Conservation (phyloP, 2,888 invertebrate species). For the Drosophila kanekoi region DNA sequence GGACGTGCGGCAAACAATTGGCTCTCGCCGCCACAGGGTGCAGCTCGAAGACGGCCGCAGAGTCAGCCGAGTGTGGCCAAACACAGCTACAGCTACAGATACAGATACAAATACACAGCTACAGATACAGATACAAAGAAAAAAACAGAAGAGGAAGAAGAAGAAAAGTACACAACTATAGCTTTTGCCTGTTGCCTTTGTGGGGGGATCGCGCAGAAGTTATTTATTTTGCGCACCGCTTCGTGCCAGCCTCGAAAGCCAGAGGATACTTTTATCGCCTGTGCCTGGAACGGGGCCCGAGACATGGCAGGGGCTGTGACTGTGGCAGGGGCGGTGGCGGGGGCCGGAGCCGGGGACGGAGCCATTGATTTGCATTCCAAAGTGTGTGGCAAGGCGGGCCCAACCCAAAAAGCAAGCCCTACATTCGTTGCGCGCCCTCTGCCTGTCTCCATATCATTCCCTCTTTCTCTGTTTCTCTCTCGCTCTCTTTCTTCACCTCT, state of each 20-base stretch:
- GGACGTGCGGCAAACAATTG: constrained; percentile 78
- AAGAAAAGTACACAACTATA: neutral
- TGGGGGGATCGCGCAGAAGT: constrained; percentile 67
- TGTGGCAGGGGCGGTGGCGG: neutral
- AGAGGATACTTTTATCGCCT: constrained; percentile 78
- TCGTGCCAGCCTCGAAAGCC: constrained; percentile 55
- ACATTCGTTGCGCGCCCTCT: constrained; percentile 22
- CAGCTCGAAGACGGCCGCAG: constrained; percentile 48
- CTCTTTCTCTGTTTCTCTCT: neutral
- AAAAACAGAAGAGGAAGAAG: too few species aligned
- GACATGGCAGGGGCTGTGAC: neutral
- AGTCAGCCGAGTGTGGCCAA: constrained; percentile 74
- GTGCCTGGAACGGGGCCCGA: constrained; percentile 8
- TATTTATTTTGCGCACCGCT: constrained; percentile 69
- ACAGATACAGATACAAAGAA: neutral
- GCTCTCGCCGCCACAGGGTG: constrained; percentile 74
- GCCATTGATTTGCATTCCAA: constrained; percentile 82
- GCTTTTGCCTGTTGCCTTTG: constrained; percentile 15
- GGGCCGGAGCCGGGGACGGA: neutral
- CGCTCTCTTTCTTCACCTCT: neutral
- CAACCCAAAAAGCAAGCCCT: constrained; percentile 59
- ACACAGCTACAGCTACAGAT: constrained; percentile 23
- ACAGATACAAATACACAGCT: neutral
- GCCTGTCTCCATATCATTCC: constrained; percentile 1
- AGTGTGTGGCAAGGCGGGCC: constrained; percentile 64